Percentiles rank a stretch among this genome's conserved stretches.
Conservation (phyloP, 2,888 invertebrate genomes). For the Netelia fuscicornis region DNA sequence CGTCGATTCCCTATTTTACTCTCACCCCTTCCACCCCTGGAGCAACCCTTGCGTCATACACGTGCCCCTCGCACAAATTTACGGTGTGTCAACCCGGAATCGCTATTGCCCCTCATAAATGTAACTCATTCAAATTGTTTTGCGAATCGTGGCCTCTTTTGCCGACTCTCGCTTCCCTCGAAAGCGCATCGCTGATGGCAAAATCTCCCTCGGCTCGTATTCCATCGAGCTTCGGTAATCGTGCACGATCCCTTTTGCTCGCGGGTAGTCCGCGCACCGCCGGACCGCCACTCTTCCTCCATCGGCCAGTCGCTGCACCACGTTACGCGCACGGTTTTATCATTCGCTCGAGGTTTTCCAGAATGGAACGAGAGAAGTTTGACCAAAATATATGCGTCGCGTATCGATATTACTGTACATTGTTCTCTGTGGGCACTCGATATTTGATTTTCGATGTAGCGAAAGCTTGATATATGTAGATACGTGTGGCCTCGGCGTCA, state of each 20-base stretch:
- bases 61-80: slow-evolving; percentile 61
- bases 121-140: slow-evolving; percentile 70
- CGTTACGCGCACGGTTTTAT: slow-evolving; percentile 38
- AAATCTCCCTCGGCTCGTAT: slow-evolving; percentile 40
- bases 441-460: slow-evolving; percentile 55
- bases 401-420: slow-evolving; percentile 14
- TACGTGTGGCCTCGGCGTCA: slow-evolving; percentile 25
- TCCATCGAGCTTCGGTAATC: slow-evolving; percentile 26
- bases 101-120: slow-evolving; percentile 71
- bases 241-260: slow-evolving; percentile 17
- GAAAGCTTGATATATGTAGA: neutral
- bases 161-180: slow-evolving; percentile 6
- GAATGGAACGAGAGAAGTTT: slow-evolving; percentile 36
- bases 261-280: neutral
- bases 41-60: slow-evolving; percentile 21
- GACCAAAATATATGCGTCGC: neutral
- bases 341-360: slow-evolving; percentile 32
- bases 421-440: slow-evolving; percentile 38
- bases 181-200: slow-evolving; percentile 14
- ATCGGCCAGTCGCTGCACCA: slow-evolving; percentile 24
- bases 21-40: slow-evolving; percentile 3
- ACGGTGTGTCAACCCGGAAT: slow-evolving; percentile 69
- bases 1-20: slow-evolving; percentile 64
- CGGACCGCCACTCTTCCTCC: neutral
- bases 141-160: slow-evolving; percentile 67